Percentiles rank a stretch among this genome's conserved stretches.
Evolutionary conservation across 1,140 invertebrate genomes (phyloP).

Genomic region (Oryctes rhinoceros): DNA sequence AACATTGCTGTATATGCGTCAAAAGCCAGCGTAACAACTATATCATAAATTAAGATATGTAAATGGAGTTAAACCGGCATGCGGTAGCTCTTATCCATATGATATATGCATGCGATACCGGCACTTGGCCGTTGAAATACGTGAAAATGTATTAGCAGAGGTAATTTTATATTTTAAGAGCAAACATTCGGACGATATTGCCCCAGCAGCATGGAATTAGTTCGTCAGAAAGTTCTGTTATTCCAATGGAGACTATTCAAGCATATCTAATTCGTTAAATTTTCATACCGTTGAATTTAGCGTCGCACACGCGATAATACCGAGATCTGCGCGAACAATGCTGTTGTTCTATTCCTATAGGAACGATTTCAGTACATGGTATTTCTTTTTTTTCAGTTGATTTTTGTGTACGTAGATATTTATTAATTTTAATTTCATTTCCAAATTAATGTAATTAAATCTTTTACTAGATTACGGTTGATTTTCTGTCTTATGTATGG

Average conservation of each 20-base stretch:
- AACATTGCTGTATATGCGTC: background rate
- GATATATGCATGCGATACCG: slow-evolving; percentile 20
- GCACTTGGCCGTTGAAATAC: background rate
- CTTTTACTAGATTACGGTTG: too few species aligned
- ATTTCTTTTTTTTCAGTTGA: background rate
- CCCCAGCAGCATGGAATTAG: background rate
- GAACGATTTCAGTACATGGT: background rate
- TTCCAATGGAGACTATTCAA: slow-evolving; percentile 9
- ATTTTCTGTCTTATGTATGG: too few species aligned
- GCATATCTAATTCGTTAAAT: slow-evolving; percentile 34
- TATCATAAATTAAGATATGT: slow-evolving; percentile 17
- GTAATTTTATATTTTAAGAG: slow-evolving; percentile 35
- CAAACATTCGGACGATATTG: slow-evolving; percentile 1
- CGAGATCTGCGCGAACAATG: background rate
- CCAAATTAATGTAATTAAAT: too few species aligned
- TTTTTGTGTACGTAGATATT: background rate
- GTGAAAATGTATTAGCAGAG: slow-evolving; percentile 7
- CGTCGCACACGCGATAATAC: background rate
- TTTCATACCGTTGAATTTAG: slow-evolving; percentile 29
- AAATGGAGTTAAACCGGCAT: background rate
- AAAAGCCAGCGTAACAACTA: background rate
- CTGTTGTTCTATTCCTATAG: background rate
- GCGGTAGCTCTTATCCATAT: background rate
- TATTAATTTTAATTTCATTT: background rate
- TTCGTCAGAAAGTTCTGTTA: slow-evolving; percentile 28